Evolutionary conservation across 2,888 invertebrate species (phyloP).

Genomic region (Epistrophe eligans): DNA sequence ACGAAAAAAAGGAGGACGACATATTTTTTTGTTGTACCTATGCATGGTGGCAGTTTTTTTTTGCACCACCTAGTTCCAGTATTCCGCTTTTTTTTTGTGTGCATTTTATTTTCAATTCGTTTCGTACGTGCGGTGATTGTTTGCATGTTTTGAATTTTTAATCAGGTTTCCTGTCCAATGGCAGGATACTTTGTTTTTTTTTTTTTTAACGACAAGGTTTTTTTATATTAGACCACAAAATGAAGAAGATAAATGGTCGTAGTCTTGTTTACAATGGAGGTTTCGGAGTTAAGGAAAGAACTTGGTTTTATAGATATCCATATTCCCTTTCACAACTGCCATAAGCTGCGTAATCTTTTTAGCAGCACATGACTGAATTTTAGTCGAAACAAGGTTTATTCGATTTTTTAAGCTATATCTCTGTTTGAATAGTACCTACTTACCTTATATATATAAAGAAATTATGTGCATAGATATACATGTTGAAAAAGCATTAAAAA

Average conservation of each 20-base stretch:
- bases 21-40: slow-evolving; percentile 13
- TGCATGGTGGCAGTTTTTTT: not conserved
- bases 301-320: slow-evolving; percentile 13
- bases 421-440: too few species aligned
- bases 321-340: not conserved
- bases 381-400: not conserved
- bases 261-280: slow-evolving; percentile 38
- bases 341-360: slow-evolving; percentile 30
- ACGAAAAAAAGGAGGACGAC: slow-evolving; percentile 29
- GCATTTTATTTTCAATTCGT: slow-evolving; percentile 53
- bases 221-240: not conserved
- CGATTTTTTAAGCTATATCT: not conserved
- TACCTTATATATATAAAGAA: too few species aligned
- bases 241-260: slow-evolving; percentile 39
- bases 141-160: slow-evolving; percentile 68
- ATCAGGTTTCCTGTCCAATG: slow-evolving; percentile 43
- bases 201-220: not conserved
- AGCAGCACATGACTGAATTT: slow-evolving; percentile 13
- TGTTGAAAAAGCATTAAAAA: too few species aligned
- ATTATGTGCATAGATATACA: too few species aligned
- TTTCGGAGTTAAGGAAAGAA: not conserved
- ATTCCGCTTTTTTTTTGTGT: slow-evolving; percentile 9
- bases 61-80: not conserved
- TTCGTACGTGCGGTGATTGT: slow-evolving; percentile 64
- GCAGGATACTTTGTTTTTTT: slow-evolving; percentile 10